Base-by-base conservation (phyloP, 1,140 invertebrate genomes). In the Bactericera cockerelli region DNA sequence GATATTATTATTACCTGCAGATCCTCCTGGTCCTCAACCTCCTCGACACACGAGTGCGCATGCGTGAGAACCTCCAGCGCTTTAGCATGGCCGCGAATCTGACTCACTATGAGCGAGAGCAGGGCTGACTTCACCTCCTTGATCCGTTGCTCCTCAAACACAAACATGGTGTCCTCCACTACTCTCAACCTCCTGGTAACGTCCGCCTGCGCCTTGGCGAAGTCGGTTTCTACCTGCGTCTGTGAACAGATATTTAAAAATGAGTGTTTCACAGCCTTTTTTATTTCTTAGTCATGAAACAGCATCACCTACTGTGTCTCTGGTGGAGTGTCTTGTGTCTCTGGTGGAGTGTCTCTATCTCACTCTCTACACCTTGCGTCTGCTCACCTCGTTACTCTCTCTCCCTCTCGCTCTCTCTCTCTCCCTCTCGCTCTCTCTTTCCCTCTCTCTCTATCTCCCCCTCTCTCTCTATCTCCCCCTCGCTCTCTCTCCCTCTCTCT, bases 161-260 rank as follows among this genome's bases (percentile, higher is more conserved):
- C n/a, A 10, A 10, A 8, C 42, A 49, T 49, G 6, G 6, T 49
- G 8, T 49, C 42, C 22, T 49, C 42, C 4, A 49, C 8, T 4
- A 49, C 19, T 49, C 19, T 49, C 22, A 49, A 49, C 22, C 19
- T 49, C 22, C 42, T 4, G 4, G 22, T 16, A 4, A 49, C 42
- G 4, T 49, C 42, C 8, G 42, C 42, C 22, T 49, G 42, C 3
- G 42, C 42, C 19, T 49, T 49, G n/a, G 42, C n/a, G 22, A 10
- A 49, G 42, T 49, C 42, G 22, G n/a, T 49, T 49, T 49, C 42
- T 8, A 16, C 42, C 19, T 49, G 42, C 42, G 42, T 49, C 42
- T 49, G 42, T 11, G 16, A 36, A 36, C 33, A 36, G 10, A 36
- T n/a, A n/a, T n/a, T n/a, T n/a, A n/a, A n/a, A n/a, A n/a, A n/a